These are phyloP conservation scores for Busseola fusca DNA, from an alignment of 2,888 invertebrate species.

Conservation along the genomic window DNA sequence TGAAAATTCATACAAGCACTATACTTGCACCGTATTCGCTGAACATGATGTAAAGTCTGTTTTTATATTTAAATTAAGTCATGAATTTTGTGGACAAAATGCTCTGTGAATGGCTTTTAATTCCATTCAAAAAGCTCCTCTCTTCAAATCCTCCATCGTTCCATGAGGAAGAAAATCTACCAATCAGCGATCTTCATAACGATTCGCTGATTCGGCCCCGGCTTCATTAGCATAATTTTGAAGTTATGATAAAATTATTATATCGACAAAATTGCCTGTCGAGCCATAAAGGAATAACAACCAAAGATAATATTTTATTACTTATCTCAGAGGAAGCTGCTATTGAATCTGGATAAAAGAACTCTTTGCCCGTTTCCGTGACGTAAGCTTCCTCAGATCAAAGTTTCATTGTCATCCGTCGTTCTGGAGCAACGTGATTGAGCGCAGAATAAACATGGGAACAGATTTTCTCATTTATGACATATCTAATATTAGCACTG, in stretches of 20 bases:
- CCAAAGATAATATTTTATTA: constrained; percentile 56
- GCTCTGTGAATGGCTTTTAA: constrained; percentile 19
- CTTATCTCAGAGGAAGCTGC: constrained; percentile 43
- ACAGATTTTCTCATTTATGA: constrained; percentile 39
- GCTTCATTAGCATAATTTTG: constrained; percentile 61
- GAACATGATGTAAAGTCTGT: background rate
- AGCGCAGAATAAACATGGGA: constrained; percentile 44
- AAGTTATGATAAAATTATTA: constrained; percentile 57
- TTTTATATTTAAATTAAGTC: constrained; percentile 18
- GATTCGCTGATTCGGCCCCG: constrained; percentile 47
- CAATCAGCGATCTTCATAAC: constrained; percentile 51
- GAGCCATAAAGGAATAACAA: constrained; percentile 55
- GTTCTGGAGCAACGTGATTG: constrained; percentile 41
- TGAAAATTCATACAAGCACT: constrained; percentile 18
- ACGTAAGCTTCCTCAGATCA: constrained; percentile 51
- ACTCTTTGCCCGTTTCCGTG: constrained; percentile 37
- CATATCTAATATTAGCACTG: constrained; percentile 39
- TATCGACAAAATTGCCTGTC: constrained; percentile 52
- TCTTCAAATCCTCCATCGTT: constrained; percentile 42
- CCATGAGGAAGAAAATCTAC: constrained; percentile 40
- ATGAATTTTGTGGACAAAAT: constrained; percentile 1
- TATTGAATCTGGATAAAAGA: constrained; percentile 50
- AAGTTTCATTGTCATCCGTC: constrained; percentile 51
- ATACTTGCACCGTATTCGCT: background rate
- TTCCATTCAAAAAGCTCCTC: constrained; percentile 25